Percentiles rank a stretch among this genome's conserved stretches.
Evolutionary conservation across 2,888 invertebrate species (phyloP).

Genomic region (Bedellia somnulentella): DNA sequence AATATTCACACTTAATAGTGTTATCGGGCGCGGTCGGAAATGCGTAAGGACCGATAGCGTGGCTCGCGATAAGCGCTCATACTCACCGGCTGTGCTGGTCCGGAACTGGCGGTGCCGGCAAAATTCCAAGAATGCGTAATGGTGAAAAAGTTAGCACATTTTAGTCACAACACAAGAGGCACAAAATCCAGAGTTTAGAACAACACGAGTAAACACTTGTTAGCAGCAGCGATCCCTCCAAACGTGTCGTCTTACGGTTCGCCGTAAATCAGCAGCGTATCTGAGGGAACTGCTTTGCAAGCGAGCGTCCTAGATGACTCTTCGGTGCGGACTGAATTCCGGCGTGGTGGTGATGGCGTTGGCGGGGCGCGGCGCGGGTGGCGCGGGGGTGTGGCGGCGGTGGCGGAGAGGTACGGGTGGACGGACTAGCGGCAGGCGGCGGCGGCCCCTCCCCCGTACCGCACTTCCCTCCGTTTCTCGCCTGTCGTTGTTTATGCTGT

Average conservation of each 20-base stretch:
- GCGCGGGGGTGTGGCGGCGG: slow-evolving; percentile 30
- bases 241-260: slow-evolving; percentile 61
- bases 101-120: slow-evolving; percentile 52
- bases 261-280: slow-evolving; percentile 61
- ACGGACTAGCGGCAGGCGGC: slow-evolving; percentile 40
- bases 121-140: slow-evolving; percentile 40
- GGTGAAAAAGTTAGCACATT: slow-evolving; percentile 42
- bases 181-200: slow-evolving; percentile 50
- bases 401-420: slow-evolving; percentile 51
- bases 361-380: slow-evolving; percentile 57
- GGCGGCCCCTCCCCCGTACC: slow-evolving; percentile 18
- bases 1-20: too few species aligned
- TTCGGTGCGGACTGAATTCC: slow-evolving; percentile 49
- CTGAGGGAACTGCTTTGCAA: slow-evolving; percentile 54
- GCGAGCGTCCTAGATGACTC: slow-evolving; percentile 52
- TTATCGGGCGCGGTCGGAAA: slow-evolving; percentile 61
- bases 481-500: too few species aligned
- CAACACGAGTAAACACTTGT: slow-evolving; percentile 52
- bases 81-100: slow-evolving; percentile 58
- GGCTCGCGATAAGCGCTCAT: slow-evolving; percentile 54
- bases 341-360: slow-evolving; percentile 29
- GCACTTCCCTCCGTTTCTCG: slow-evolving; percentile 17
- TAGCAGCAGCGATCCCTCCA: slow-evolving; percentile 54
- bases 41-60: slow-evolving; percentile 56
- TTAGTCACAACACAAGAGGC: slow-evolving; percentile 44